phyloP scores from a whole-genome alignment of 2,797 vertebrate species.

The Hippoglossus hippoglossus region DNA sequence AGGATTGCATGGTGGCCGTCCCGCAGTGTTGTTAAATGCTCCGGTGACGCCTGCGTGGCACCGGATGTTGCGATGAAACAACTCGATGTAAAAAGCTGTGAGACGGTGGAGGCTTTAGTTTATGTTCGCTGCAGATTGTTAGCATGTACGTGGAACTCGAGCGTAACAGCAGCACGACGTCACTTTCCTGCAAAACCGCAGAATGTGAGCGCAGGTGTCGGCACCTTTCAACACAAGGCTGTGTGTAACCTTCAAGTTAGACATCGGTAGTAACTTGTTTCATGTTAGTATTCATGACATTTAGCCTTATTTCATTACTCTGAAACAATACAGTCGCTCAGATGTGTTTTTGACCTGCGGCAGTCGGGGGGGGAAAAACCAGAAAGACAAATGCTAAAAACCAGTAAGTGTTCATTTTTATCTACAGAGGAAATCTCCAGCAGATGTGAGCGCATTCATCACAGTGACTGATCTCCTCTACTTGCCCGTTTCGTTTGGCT shows the following conservation, averaged over 20 bases:
- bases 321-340: not conserved
- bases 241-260: not conserved
- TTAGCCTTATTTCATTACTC: not conserved
- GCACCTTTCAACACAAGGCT: constrained; percentile 3
- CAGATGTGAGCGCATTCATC: constrained; percentile 62
- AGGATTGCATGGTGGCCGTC: constrained; percentile 9
- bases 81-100: not conserved
- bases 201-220: constrained; percentile 10
- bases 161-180: not conserved
- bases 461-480: constrained; percentile 53
- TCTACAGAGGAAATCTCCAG: constrained; percentile 64
- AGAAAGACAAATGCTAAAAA: constrained; percentile 17
- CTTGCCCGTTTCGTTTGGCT: constrained; percentile 35
- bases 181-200: constrained; percentile 7
- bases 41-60: constrained; percentile 11
- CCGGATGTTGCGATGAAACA: constrained; percentile 41
- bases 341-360: constrained; percentile 21
- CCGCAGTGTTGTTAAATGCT: constrained; percentile 36
- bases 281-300: not conserved
- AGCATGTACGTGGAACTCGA: constrained; percentile 15
- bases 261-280: not conserved
- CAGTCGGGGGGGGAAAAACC: constrained; percentile 1
- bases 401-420: constrained; percentile 54
- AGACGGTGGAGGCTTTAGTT: constrained; percentile 2
- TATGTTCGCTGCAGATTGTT: constrained; percentile 11